Conservation (phyloP, 2,888 invertebrate species). For the Mesorhabditis belari region DNA sequence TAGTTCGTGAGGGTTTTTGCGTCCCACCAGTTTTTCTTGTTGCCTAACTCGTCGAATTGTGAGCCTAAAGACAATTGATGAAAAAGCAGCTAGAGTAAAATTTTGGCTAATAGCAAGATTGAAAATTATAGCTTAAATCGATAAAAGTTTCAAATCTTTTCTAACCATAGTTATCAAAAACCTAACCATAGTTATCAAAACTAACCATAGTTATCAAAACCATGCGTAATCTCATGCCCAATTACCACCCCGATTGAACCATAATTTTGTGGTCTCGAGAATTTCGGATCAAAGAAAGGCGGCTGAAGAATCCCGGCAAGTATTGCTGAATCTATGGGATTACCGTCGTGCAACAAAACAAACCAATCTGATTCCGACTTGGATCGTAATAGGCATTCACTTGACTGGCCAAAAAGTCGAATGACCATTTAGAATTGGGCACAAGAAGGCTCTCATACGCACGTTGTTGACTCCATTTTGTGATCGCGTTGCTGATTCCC, state of each 20-base stretch:
- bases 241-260: conserved; percentile 9
- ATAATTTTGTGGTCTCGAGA: conserved; percentile 1
- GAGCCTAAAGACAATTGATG: no score
- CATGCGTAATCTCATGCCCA: conserved; percentile 12
- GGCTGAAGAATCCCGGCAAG: conserved; percentile 9
- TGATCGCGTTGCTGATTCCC: no score
- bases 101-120: no score
- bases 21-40: conserved; percentile 9
- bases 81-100: no score
- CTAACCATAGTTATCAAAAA: no score
- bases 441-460: no score
- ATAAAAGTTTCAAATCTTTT: no score
- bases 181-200: background rate
- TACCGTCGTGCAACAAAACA: no score
- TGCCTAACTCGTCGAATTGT: conserved; percentile 6
- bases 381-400: conserved; percentile 10
- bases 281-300: conserved; percentile 4
- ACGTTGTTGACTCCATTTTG: no score
- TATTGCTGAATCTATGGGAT: conserved; percentile 9
- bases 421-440: no score
- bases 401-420: conserved; percentile 5
- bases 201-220: conserved; percentile 9
- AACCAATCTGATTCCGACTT: conserved; percentile 9
- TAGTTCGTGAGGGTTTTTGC: conserved; percentile 2
- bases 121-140: no score